Conservation (phyloP, 1,140 invertebrate genomes). For the Bombus superbus region DNA sequence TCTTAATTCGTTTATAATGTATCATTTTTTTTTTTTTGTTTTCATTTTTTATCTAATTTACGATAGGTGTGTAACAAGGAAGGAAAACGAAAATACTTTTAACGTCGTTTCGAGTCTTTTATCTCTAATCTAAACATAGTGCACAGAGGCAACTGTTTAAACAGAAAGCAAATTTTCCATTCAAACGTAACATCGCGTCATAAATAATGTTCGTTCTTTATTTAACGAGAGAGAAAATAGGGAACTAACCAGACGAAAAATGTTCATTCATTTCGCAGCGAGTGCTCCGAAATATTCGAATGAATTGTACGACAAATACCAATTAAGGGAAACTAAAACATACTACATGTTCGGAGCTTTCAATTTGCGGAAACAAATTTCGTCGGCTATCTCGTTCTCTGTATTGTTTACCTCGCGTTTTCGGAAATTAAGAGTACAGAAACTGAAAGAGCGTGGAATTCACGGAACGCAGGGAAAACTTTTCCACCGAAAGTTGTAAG, state of each 20-base stretch:
- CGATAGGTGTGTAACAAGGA: background rate
- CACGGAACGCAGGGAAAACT: background rate
- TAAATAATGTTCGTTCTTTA: background rate
- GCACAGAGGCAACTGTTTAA: conserved; percentile 1
- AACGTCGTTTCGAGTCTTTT: background rate
- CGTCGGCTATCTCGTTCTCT: background rate
- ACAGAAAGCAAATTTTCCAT: background rate
- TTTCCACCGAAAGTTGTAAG: background rate
- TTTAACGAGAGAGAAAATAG: background rate
- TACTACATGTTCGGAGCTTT: background rate
- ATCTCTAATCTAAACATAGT: background rate
- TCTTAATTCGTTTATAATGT: background rate
- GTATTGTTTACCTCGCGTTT: conserved; percentile 1
- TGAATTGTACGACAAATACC: no score
- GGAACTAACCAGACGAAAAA: background rate
- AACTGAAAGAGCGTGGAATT: background rate
- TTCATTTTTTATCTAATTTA: background rate
- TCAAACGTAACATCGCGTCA: background rate
- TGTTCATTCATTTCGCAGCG: no score
- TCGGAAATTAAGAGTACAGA: background rate
- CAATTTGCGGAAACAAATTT: background rate
- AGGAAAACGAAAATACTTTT: background rate
- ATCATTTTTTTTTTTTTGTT: no score
- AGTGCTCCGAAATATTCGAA: no score
- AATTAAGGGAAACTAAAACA: background rate